phyloP scores from a whole-genome alignment of 2,888 invertebrate genomes.

The Rambutsinella grinnellia region DNA sequence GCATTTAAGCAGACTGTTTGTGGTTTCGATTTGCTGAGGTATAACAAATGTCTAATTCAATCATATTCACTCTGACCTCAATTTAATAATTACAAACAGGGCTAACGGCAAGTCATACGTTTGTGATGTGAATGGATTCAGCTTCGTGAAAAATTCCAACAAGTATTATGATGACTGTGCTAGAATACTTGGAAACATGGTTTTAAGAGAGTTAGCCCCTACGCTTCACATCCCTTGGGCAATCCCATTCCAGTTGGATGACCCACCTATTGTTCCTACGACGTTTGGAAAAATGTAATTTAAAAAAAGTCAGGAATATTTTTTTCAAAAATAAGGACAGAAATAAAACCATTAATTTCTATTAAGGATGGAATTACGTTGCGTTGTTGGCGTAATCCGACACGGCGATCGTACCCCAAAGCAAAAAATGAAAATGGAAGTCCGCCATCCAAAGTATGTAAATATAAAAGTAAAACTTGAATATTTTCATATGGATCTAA shows the following conservation, averaged over 20 bases:
- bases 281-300: slow-evolving; percentile 95
- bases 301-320: no score
- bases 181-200: slow-evolving; percentile 98
- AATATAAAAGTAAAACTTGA: not conserved
- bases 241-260: slow-evolving; percentile 96
- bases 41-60: slow-evolving; percentile 29
- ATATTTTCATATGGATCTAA: no score
- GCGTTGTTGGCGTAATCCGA: slow-evolving; percentile 96
- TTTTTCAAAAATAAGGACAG: no score
- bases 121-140: slow-evolving; percentile 99
- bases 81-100: slow-evolving; percentile 70
- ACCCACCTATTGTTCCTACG: slow-evolving; percentile 98
- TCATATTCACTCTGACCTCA: not conserved
- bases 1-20: slow-evolving; percentile 99
- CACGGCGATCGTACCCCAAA: slow-evolving; percentile 99
- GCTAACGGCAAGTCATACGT: slow-evolving; percentile 99
- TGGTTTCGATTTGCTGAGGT: slow-evolving; percentile 96
- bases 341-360: not conserved
- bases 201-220: slow-evolving; percentile 92
- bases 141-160: slow-evolving; percentile 99
- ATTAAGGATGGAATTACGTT: slow-evolving; percentile 84
- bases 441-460: slow-evolving; percentile 88
- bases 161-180: slow-evolving; percentile 99
- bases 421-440: slow-evolving; percentile 99
- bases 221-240: slow-evolving; percentile 98